Conservation (phyloP, 2,113 vertebrate species). For the Lycaon pictus region DNA sequence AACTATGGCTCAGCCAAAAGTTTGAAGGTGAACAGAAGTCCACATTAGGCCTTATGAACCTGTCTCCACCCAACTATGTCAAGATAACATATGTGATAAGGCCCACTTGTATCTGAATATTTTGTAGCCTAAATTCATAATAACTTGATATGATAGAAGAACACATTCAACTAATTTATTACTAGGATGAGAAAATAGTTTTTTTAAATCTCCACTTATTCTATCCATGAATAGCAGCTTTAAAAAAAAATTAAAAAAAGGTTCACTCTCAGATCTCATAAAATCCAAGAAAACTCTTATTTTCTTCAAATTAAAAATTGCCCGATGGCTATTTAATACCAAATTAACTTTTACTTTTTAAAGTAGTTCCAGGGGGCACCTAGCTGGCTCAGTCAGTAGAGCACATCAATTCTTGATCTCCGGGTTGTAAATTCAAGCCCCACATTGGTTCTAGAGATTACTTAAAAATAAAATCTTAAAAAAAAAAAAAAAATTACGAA, state of each 20-base stretch:
- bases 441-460: background rate
- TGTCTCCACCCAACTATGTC: background rate
- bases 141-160: background rate
- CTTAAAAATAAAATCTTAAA: background rate
- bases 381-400: background rate
- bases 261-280: background rate
- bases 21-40: background rate
- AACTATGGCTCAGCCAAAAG: background rate
- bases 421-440: background rate
- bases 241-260: background rate
- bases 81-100: background rate
- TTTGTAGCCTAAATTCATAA: background rate
- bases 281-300: background rate
- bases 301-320: constrained; percentile 35
- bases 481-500: background rate
- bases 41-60: background rate
- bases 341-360: constrained; percentile 57
- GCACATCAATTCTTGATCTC: background rate
- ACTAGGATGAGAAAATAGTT: background rate
- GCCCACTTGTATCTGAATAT: background rate
- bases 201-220: constrained; percentile 26
- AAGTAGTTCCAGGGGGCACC: background rate
- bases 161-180: background rate
- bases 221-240: background rate
- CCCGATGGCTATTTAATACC: background rate